Base-by-base conservation (phyloP, 2,113 vertebrate species). In the Rhinolophus ferrumequinum region DNA sequence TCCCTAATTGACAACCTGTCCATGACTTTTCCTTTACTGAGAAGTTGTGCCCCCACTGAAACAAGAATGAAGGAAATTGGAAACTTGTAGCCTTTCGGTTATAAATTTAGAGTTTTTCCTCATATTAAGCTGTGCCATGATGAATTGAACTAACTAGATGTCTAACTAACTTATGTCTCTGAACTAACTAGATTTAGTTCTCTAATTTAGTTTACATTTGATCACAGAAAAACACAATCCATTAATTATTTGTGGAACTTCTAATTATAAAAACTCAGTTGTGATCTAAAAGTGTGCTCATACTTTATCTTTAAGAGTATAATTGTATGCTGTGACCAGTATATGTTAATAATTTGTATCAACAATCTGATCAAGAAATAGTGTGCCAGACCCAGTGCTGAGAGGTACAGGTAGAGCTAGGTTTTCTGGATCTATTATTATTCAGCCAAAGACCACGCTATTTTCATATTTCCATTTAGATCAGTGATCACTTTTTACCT, bases 201-300 rank as follows among this genome's bases (percentile, higher is more conserved):
- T 90, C 26, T 81, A 47, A 81, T 33, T 83, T 79, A 88, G 30
- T 33, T 44, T 95, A 18, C 3, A 24, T 58, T 82, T 82, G 69
- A 82, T 18, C 18, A 41, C 44, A 41, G 35, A 79, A 67, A 88
- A 92, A 86, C 12, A 77, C 44, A 93, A 69, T 52, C 33, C 66
- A 76, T 76, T 81, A 58, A 41, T 93, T 94, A 54, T 67, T 60
- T 66, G 33, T 91, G 41, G 60, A 80, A 80, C 15, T 93, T 91
- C 54, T 84, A 76, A 69, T 87, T 83, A 35, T 14, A 54, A 88
- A 92, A 64, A 3, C 35, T 85, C n/a, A 56, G 3, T 30, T 76
- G 26, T 58, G 21, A 77, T 75, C 33, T 54, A 87, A 83, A 67
- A 22, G 1, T 41, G 5, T 30, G 60, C 14, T 76, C 6, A 28